Evolutionary conservation across 2,113 vertebrate species (phyloP), one percentile per base, ranked within the genome.

Genomic region (Cavia porcellus): DNA sequence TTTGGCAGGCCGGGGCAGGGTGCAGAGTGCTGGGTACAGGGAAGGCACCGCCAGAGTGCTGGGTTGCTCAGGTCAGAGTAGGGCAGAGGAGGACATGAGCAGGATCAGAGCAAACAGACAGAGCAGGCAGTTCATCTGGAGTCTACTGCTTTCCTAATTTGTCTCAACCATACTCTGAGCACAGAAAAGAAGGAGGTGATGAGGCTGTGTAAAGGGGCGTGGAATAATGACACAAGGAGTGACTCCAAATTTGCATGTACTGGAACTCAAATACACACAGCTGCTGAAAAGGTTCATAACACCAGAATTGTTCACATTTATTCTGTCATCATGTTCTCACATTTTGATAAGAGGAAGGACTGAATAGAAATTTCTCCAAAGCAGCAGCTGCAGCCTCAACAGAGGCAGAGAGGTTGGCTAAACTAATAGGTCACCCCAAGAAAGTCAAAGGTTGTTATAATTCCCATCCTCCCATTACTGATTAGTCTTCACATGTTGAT

Each of bases 181-280:
- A 99, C 99, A 0, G 99, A 99, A 97, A 99, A 99, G 93, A 99
- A 99, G 92, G 99, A 99, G 96, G 99, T 99, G n/a, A 99, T 99
- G 99, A 99, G 99, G 32, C 97, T 99, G 50, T 99, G 99, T 59
- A 99, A 99, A 93, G 99, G 99, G n/a, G 93, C 35, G 64, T 68
- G 32, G 64, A 35, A 35, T 35, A 1, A 17, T 68, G 32, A 68
- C 5, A 32, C 64, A 92, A 98, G 97, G 96, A 97, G 20, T 95
- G 96, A 97, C 89, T 96, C 92, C 90, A 98, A 98, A 95, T 96
- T 94, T 92, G 75, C 92, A n/a, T 92, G 83, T 86, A 61, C 89
- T 35, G 97, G 96, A 94, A 84, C 74, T 81, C 97, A 98, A 89
- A 68, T 95, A 50, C 96, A 95, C 70, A 95, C 95, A 89, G 87